Evolutionary conservation across 53 echinoderm and acorn worm genomes (phyloP), one percentile per base, ranked within the genome.

Genomic region (Henricia sp.): DNA sequence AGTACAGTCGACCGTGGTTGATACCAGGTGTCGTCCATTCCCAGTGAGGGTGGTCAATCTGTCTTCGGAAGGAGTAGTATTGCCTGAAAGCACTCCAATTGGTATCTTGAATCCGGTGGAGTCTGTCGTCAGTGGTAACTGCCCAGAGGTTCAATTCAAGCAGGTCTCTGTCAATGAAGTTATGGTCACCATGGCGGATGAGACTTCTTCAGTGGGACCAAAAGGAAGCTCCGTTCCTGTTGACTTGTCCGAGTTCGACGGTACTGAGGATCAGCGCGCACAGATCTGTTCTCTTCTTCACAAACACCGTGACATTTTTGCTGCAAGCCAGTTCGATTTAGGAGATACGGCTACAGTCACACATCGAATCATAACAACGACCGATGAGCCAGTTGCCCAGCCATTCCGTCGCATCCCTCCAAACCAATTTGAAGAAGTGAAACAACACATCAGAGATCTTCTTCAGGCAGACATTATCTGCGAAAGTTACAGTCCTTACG

Each of bases 241-340:
- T 6, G 37, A 66, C 38, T 34, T 66, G 38, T 66, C 66, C 16
- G 66, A 66, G 24, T 35, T 66, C 38, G 66, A 37, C n/a, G 66
- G 66, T 37, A 12, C 66, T 20, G 38, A 37, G 24, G 37, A 37
- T 17, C 36, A 66, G 66, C 37, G 9, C 1, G 38, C 36, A 14
- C 38, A 35, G 66, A 66, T 66, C 36, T 2, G 38, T 2, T 66
- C 37, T 17, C 66, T 66, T 28, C 66, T 66, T 66, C 38, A 66
- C 66, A 66, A 66, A 37, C 66, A 66, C n/a, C 38, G 66, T 35
- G 66, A 66, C n/a, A 19, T 66, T 36, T 66, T 66, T 66, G 38
- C 66, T 14, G 19, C 66, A 37, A 14, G 37, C 36, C 36, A 34
- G 38, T 28, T 66, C 8, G 36, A 66, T 17, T 37, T 66, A 19